A percentile compares a stretch with the other conserved stretches of the same genome.
phyloP scores from a whole-genome alignment of 2,113 vertebrate species.

The Ginglymostoma cirratum region DNA sequence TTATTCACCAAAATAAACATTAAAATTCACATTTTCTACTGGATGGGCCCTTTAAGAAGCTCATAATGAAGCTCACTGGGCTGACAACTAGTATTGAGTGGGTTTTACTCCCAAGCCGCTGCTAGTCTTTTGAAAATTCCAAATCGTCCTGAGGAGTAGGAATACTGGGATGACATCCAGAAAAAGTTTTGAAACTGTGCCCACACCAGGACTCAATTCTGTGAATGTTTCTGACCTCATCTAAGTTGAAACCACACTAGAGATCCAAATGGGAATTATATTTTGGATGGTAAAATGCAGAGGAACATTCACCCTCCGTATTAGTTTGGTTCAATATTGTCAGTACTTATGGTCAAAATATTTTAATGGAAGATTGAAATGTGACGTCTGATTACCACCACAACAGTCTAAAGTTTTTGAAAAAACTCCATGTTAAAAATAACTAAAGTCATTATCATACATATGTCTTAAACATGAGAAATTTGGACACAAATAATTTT shows the following conservation, averaged over 20 bases:
- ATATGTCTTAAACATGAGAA: neutral
- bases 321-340: neutral
- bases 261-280: neutral
- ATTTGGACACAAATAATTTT: neutral
- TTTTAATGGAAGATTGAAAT: neutral
- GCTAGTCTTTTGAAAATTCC: neutral
- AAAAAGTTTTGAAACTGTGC: neutral
- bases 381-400: neutral
- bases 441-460: neutral
- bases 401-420: neutral
- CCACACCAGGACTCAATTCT: neutral
- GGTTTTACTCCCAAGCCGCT: too few species aligned
- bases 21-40: too few species aligned
- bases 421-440: neutral
- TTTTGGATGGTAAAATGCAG: neutral
- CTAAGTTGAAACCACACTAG: neutral
- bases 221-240: neutral
- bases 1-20: too few species aligned
- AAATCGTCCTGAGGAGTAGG: neutral
- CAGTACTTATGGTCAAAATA: neutral
- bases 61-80: too few species aligned
- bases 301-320: neutral
- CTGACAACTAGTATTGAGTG: too few species aligned
- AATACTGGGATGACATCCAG: too few species aligned
- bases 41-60: too few species aligned